Evolutionary conservation across 2,113 vertebrate species (phyloP).

Genomic region (Falco punctatus): DNA sequence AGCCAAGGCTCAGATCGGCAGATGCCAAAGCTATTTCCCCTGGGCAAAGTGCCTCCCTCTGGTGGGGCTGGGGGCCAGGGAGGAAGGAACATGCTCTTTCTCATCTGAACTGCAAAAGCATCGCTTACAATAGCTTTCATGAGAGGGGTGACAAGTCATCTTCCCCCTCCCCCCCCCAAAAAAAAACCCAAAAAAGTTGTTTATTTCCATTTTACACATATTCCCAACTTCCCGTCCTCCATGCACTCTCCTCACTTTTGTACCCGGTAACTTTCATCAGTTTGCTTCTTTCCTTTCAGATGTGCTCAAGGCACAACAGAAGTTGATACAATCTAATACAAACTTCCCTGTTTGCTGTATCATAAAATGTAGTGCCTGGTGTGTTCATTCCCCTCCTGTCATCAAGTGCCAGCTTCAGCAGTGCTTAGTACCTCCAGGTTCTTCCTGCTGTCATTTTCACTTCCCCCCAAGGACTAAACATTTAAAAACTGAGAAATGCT

Average conservation of each 20-base stretch:
- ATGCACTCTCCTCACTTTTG: background rate
- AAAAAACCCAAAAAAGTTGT: background rate
- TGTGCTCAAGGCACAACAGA: background rate
- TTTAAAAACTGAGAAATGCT: slow-evolving; percentile 31
- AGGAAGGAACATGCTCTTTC: background rate
- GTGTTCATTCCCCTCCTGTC: slow-evolving; percentile 53
- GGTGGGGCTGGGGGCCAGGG: fast-evolving
- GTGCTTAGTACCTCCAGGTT: slow-evolving; percentile 45
- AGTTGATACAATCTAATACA: slow-evolving; percentile 56
- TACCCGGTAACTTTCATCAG: background rate
- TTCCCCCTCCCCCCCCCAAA: too few species aligned
- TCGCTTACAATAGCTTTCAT: background rate
- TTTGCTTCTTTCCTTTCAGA: slow-evolving; percentile 19
- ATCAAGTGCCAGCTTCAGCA: slow-evolving; percentile 50
- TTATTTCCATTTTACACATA: background rate
- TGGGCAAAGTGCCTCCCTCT: background rate
- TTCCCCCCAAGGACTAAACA: slow-evolving; percentile 41
- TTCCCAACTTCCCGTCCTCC: background rate
- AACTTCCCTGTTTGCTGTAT: slow-evolving; percentile 51
- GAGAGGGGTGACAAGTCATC: background rate
- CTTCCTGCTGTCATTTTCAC: slow-evolving; percentile 67
- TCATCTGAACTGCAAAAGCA: background rate
- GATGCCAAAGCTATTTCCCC: background rate
- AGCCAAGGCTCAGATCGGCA: background rate
- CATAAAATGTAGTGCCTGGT: slow-evolving; percentile 12